Evolutionary conservation across 2,888 invertebrate genomes (phyloP), one percentile per base, ranked within the genome.

Genomic region (Cephus pulcher): DNA sequence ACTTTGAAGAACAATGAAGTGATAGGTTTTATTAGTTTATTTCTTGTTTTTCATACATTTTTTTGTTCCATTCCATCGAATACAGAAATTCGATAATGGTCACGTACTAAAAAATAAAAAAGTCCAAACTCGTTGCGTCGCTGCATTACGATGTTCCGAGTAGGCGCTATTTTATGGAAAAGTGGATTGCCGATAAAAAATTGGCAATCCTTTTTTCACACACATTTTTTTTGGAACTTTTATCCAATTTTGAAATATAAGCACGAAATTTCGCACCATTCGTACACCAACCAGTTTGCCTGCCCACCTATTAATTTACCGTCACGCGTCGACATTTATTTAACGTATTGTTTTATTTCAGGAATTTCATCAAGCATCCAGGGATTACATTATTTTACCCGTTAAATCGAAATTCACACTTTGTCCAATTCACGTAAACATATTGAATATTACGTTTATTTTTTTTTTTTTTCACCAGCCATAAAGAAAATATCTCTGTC

Each of bases 291-390:
- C 56, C 9, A 56, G 56, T 6, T 0, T 56, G 9, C 23, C 40
- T 23, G 56, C 9, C 23, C 76, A 78, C 69, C 80, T 81, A 86
- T 86, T 83, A 84, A 86, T 85, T 86, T 84, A 82, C 81, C 83
- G 81, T 83, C 84, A 86, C 81, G 83, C 83, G 82, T 82, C 84
- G 81, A 82, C 83, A 81, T 86, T 86, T 85, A 83, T 82, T 84
- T 79, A 79, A 82, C 81, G 83, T 80, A 82, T 80, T 84, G 82
- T 83, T 82, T 79, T 81, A 83, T 84, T 83, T 85, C 79, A 81
- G 80, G 83, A 85, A 86, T 86, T 86, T 86, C 85, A 85, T 85
- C 82, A 85, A 78, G 76, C 9, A 56, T 78, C 82, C 56, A 76
- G 30, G 69, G 74, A 76, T 80, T 75, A 75, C 0, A 15, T 56